A percentile compares a stretch with the other conserved stretches of the same genome.
These are phyloP conservation scores for Polylopha cassiicola DNA, from an alignment of 2,888 invertebrate species.

Conservation along the genomic window DNA sequence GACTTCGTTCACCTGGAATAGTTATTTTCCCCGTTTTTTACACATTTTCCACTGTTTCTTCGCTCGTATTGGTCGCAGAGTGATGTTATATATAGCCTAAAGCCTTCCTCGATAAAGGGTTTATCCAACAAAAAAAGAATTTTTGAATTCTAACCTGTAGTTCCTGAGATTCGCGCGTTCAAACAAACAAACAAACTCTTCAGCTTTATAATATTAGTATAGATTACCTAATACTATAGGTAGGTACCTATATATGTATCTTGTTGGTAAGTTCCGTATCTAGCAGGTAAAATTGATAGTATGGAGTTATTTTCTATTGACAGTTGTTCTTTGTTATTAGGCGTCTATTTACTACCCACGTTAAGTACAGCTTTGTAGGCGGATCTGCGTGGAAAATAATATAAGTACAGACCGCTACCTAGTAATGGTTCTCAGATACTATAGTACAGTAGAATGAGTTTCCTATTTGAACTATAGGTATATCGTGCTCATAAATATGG, in stretches of 20 bases:
- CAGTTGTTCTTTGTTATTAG: conserved; percentile 16
- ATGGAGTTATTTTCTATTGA: conserved; percentile 14
- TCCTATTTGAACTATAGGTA: conserved; percentile 3
- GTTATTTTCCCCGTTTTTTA: too few species aligned
- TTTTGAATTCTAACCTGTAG: too few species aligned
- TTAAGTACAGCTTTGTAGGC: conserved; percentile 17
- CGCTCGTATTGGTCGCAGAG: too few species aligned
- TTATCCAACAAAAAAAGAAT: too few species aligned
- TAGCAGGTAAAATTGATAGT: conserved; percentile 3
- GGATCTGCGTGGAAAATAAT: conserved; percentile 11
- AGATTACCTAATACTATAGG: too few species aligned
- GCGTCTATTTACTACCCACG: conserved; percentile 12
- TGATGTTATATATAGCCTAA: too few species aligned
- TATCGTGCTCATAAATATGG: conserved; percentile 10
- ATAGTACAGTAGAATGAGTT: conserved; percentile 12
- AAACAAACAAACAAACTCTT: too few species aligned
- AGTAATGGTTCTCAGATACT: conserved; percentile 14
- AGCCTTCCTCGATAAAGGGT: too few species aligned
- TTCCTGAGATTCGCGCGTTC: too few species aligned
- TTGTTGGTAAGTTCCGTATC: conserved; percentile 1
- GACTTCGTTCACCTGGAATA: too few species aligned
- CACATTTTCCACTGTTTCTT: too few species aligned
- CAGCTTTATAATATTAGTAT: too few species aligned
- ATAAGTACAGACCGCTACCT: conserved; percentile 13
- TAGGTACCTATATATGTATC: not conserved